These are phyloP conservation scores for Paratrypauchen microcephalus DNA, from an alignment of 2,797 vertebrate species.

Conservation along the genomic window DNA sequence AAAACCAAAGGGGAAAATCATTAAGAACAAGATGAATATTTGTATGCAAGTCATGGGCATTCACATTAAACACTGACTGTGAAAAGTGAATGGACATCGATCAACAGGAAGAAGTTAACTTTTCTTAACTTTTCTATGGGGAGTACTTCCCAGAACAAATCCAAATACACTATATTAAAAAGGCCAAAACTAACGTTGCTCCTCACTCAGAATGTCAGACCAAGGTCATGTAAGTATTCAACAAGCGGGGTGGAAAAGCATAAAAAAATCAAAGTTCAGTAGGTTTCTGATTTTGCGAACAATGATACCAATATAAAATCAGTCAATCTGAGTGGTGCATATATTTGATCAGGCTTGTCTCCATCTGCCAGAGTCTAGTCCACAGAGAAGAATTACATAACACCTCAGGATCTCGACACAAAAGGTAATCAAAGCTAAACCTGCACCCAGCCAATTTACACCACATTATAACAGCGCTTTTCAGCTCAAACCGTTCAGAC, in stretches of 20 bases:
- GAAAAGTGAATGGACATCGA: background rate
- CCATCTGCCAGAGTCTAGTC: background rate
- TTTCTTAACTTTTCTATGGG: background rate
- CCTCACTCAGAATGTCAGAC: slow-evolving; percentile 7
- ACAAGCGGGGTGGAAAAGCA: slow-evolving; percentile 39
- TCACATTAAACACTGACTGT: background rate
- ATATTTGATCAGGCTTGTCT: background rate
- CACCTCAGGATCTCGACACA: background rate
- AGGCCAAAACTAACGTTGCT: background rate
- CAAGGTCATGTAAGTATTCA: slow-evolving; percentile 24
- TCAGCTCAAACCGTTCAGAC: slow-evolving; percentile 14
- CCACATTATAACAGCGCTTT: background rate
- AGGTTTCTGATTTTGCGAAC: slow-evolving; percentile 5
- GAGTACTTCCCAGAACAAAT: background rate
- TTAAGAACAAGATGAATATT: background rate
- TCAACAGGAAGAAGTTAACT: background rate
- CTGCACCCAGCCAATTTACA: background rate
- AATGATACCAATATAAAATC: background rate
- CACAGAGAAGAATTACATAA: slow-evolving; percentile 7
- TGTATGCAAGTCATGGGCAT: background rate
- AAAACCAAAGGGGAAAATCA: slow-evolving; percentile 4
- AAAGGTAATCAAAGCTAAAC: slow-evolving; percentile 9
- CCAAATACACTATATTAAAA: background rate
- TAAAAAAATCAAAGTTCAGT: slow-evolving; percentile 15
- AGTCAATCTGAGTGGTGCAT: slow-evolving; percentile 1